These are phyloP conservation scores for Alloplasta piceator DNA, from an alignment of 2,888 invertebrate genomes.

Conservation along the genomic window DNA sequence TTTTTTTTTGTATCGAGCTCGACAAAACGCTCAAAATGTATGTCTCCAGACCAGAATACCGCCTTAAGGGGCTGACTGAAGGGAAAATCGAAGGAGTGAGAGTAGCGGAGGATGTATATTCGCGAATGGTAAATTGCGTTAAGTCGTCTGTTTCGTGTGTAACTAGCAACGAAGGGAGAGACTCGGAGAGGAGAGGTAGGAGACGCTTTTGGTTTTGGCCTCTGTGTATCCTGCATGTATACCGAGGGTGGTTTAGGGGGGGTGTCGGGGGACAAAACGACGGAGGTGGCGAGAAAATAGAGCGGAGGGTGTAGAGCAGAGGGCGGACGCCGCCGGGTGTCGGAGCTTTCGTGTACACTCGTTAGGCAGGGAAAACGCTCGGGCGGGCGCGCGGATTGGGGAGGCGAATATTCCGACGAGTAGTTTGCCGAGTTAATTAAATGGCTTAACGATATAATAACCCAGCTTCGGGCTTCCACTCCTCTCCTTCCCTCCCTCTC, in stretches of 20 bases:
- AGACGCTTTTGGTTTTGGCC: conserved; percentile 47
- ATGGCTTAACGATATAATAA: conserved; percentile 83
- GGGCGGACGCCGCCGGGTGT: conserved; percentile 57
- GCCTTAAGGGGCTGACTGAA: no score
- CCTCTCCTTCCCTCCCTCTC: conserved; percentile 69
- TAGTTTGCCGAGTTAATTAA: conserved; percentile 83
- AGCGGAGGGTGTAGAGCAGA: conserved; percentile 59
- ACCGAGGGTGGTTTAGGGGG: conserved; percentile 47
- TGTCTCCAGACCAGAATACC: no score
- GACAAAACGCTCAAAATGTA: no score
- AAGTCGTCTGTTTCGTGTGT: no score
- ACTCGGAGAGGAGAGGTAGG: conserved; percentile 28
- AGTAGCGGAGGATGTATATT: no score
- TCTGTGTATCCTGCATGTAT: conserved; percentile 13
- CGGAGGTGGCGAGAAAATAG: conserved; percentile 45
- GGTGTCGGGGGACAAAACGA: conserved; percentile 46
- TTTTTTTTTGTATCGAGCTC: no score
- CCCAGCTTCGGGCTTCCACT: conserved; percentile 76
- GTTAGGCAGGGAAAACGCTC: conserved; percentile 70
- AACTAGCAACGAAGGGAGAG: conserved; percentile 7
- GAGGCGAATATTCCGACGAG: conserved; percentile 80
- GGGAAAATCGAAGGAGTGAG: no score
- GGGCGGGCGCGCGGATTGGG: conserved; percentile 76
- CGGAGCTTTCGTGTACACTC: conserved; percentile 73
- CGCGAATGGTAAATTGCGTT: no score